Base-by-base conservation (phyloP, 1,140 invertebrate genomes). In the Megalopta genalis region DNA sequence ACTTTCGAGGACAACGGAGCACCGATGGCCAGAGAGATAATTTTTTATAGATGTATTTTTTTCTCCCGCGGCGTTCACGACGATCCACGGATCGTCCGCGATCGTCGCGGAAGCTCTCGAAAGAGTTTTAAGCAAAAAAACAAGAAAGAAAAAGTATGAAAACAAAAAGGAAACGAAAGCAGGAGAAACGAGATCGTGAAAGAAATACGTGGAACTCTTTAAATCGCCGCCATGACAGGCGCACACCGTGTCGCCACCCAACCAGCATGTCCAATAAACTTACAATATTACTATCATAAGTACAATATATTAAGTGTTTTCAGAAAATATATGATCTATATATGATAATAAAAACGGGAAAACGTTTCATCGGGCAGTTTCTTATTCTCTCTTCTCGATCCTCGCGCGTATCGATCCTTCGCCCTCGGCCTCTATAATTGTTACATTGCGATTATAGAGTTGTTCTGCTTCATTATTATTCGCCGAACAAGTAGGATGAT, bases 231-330 rank as follows among this genome's bases (percentile, higher is more conserved):
- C 77, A 63, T 32, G 72, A 75, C 77, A 74, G 71, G 72, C 69
- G 76, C 49, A 46, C 81, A 80, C 76, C 77, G 81, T 84, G 83
- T 81, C 69, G 59, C 74, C 60, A 88, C 77, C 83, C 86, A 88
- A 88, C 80, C 86, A 88, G 86, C 86, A 89, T 89, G 89, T 90
- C 89, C 88, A 90, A 86, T 89, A 88, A 32, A 89, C 86, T 90
- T 89, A 90, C 82, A 80, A 89, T 89, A 90, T 90, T 87, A 88
- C 87, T 90, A 90, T 85, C 77, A 85, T 90, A 90, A 89, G 87
- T 89, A 89, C 84, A 88, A 89, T 90, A 90, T 90, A 90, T 90
- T 90, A 90, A 90, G 84, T 90, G 90, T 90, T 90, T 90, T 90
- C 86, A 89, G 80, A 89, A 90, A 89, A 90, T 89, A 90, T 89